Percentiles rank a stretch among this genome's conserved stretches.
These are phyloP conservation scores for Xiphophorus couchianus DNA, from an alignment of 2,113 vertebrate species.

Conservation along the genomic window DNA sequence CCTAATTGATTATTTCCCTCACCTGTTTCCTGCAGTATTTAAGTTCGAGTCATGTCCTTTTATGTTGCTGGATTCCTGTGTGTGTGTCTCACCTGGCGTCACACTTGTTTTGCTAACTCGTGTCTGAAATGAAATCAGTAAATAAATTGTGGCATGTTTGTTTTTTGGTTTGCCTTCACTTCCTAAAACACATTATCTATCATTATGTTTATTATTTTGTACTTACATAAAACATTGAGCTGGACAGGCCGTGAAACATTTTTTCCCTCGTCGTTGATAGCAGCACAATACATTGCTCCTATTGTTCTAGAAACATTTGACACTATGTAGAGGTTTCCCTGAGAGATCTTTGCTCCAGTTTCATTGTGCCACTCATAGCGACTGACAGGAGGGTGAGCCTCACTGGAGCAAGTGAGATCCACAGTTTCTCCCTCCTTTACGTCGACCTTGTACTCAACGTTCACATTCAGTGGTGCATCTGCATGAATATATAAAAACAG, in stretches of 20 bases:
- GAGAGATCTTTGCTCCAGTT: slow-evolving; percentile 19
- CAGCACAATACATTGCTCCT: slow-evolving; percentile 62
- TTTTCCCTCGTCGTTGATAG: slow-evolving; percentile 53
- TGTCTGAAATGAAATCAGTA: too few species aligned
- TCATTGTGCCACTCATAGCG: slow-evolving; percentile 58
- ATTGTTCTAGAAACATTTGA: slow-evolving; percentile 59
- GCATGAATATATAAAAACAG: neutral
- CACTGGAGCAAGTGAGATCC: slow-evolving; percentile 59
- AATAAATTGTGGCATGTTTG: too few species aligned
- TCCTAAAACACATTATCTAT: too few species aligned
- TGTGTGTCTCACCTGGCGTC: too few species aligned
- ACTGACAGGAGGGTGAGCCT: slow-evolving; percentile 61
- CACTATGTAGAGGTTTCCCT: slow-evolving; percentile 28
- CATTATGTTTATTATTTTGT: neutral
- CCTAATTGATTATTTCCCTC: too few species aligned
- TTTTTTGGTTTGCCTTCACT: too few species aligned
- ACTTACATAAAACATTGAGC: slow-evolving; percentile 69
- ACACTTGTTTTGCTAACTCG: too few species aligned
- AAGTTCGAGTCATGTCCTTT: too few species aligned
- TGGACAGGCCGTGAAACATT: slow-evolving; percentile 38
- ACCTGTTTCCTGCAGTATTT: too few species aligned
- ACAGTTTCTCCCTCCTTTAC: slow-evolving; percentile 64
- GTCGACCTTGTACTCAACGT: slow-evolving; percentile 14
- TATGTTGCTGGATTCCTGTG: too few species aligned
- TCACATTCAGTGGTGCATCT: slow-evolving; percentile 69